Conservation (phyloP, 1,140 invertebrate species). For the Hesperophylax magnus region DNA sequence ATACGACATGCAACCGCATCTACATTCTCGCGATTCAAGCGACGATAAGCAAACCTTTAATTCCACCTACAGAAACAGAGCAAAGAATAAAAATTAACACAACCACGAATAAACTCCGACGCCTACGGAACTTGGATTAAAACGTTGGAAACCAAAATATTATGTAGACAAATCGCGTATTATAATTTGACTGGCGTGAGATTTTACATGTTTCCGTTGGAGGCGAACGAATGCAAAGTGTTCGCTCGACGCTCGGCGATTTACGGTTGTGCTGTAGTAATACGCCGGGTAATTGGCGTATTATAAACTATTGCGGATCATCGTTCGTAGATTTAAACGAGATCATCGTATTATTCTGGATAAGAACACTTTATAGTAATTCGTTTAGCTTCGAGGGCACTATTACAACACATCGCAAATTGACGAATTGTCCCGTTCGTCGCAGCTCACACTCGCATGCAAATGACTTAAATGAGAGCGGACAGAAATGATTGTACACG, state of each 20-base stretch:
- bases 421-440: constrained; percentile 25
- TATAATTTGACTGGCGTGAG: constrained; percentile 14
- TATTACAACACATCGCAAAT: constrained; percentile 31
- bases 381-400: constrained; percentile 28
- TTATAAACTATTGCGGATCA: neutral
- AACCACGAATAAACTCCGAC: neutral
- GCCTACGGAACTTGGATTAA: neutral
- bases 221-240: neutral
- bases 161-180: constrained; percentile 33
- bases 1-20: neutral
- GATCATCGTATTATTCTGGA: constrained; percentile 25
- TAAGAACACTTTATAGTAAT: constrained; percentile 41
- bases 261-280: no score
- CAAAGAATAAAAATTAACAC: neutral
- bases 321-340: constrained; percentile 10
- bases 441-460: constrained; percentile 15
- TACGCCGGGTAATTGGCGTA: neutral
- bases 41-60: neutral
- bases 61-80: neutral
- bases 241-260: neutral
- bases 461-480: constrained; percentile 22
- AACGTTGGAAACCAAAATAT: neutral
- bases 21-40: constrained; percentile 3
- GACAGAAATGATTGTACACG: constrained; percentile 28
- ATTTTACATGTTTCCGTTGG: constrained; percentile 28